A percentile compares a stretch with the other conserved stretches of the same genome.
These are phyloP conservation scores for Scomber scombrus DNA, from an alignment of 2,113 vertebrate species.

Conservation along the genomic window DNA sequence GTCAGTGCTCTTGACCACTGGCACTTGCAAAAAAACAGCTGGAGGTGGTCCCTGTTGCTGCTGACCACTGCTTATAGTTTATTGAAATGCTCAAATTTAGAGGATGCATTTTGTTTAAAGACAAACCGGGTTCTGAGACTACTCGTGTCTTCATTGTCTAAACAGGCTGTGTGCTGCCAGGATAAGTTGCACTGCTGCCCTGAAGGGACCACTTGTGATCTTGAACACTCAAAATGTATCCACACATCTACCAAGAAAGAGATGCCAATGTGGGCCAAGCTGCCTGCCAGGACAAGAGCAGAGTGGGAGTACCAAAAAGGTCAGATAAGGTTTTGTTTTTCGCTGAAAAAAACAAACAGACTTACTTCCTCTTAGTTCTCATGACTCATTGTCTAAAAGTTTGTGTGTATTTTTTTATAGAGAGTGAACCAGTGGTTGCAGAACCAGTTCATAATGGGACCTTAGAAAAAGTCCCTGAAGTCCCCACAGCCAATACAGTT, in stretches of 20 bases:
- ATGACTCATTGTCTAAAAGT: neutral
- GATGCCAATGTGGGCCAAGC: constrained; percentile 81
- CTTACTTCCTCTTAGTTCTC: constrained; percentile 15
- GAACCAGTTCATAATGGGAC: neutral
- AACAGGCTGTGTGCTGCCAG: constrained; percentile 82
- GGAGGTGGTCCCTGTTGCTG: too few species aligned
- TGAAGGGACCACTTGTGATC: constrained; percentile 72
- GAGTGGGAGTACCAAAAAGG: constrained; percentile 79
- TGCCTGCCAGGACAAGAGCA: constrained; percentile 75
- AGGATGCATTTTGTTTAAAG: too few species aligned
- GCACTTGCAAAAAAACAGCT: too few species aligned
- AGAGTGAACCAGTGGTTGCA: constrained; percentile 15
- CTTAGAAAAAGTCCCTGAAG: constrained; percentile 14
- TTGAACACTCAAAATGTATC: constrained; percentile 67
- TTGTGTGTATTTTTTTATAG: constrained; percentile 1
- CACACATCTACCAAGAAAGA: constrained; percentile 54
- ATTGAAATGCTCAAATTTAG: too few species aligned
- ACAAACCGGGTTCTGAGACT: neutral
- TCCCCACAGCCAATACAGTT: constrained; percentile 23
- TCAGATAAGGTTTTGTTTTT: neutral
- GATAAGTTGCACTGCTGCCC: constrained; percentile 84
- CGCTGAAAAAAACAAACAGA: accelerated
- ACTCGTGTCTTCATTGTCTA: constrained; percentile 8
- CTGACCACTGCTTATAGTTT: too few species aligned
- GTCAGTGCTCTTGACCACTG: too few species aligned